Evolutionary conservation across 1,140 invertebrate species (phyloP).

Genomic region (Apis florea): DNA sequence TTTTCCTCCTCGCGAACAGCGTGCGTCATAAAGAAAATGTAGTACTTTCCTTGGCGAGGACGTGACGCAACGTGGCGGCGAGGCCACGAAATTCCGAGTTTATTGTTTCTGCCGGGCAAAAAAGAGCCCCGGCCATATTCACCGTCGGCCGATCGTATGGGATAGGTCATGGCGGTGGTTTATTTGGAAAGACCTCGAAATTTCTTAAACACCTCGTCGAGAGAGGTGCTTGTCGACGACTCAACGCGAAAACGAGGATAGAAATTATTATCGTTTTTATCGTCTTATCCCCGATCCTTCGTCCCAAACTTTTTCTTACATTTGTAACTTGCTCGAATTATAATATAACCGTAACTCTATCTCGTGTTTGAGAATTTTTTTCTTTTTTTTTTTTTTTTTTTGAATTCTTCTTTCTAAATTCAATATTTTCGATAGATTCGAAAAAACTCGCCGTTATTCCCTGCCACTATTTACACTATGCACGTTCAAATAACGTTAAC

Average conservation of each 20-base stretch:
- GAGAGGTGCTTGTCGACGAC: constrained; percentile 23
- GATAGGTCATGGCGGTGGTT: constrained; percentile 70
- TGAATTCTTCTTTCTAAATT: background rate
- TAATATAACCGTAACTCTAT: no score
- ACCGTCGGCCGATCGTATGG: constrained; percentile 46
- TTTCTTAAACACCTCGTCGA: constrained; percentile 61
- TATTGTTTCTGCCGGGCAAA: constrained; percentile 67
- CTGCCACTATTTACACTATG: background rate
- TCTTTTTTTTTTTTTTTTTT: no score
- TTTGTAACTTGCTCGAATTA: background rate
- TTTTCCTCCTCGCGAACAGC: constrained; percentile 13
- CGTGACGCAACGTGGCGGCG: constrained; percentile 32
- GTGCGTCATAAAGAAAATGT: constrained; percentile 51
- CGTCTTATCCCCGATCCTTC: background rate
- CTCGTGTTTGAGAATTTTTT: background rate
- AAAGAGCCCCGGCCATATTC: constrained; percentile 46
- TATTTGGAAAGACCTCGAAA: constrained; percentile 68
- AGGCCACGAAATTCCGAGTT: constrained; percentile 59
- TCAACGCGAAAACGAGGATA: background rate
- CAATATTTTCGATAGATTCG: background rate
- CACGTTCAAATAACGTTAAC: no score
- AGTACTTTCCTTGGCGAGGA: constrained; percentile 40
- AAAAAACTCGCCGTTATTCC: background rate
- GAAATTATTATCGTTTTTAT: constrained; percentile 4
- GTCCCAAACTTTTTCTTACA: background rate